A percentile compares a stretch with the other conserved stretches of the same genome.
These are phyloP conservation scores for Hesperophylax magnus DNA, from an alignment of 1,140 invertebrate genomes.

Conservation along the genomic window DNA sequence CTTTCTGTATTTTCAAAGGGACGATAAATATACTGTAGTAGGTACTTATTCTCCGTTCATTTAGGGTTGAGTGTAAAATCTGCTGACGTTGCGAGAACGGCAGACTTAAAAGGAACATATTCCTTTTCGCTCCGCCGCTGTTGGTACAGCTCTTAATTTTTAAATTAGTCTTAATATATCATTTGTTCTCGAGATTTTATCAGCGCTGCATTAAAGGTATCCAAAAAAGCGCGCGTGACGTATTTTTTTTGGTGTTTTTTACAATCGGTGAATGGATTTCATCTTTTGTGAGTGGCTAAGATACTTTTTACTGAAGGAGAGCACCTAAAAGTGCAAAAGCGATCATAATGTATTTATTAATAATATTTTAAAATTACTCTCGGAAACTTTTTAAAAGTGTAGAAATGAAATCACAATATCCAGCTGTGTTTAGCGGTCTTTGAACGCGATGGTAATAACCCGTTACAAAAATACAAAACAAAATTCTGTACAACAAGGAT, in stretches of 20 bases:
- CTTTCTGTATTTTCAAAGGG: not conserved
- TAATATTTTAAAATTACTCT: too few relatives aligned
- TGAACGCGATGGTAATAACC: too few relatives aligned
- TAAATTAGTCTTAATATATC: slow-evolving; percentile 41
- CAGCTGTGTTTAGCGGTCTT: too few relatives aligned
- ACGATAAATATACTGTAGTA: not conserved
- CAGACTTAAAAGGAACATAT: slow-evolving; percentile 12
- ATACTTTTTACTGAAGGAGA: too few relatives aligned
- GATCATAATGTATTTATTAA: too few relatives aligned
- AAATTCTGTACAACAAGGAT: too few relatives aligned
- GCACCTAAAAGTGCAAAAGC: too few relatives aligned
- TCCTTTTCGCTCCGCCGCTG: slow-evolving; percentile 28
- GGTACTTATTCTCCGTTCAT: not conserved
- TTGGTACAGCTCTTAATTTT: slow-evolving; percentile 35
- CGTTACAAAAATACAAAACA: too few relatives aligned
- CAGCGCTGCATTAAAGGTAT: slow-evolving; percentile 24
- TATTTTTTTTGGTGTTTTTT: slow-evolving; percentile 7
- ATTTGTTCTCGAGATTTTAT: slow-evolving; percentile 36
- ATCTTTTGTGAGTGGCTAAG: not conserved
- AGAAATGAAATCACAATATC: too few relatives aligned
- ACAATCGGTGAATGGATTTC: slow-evolving; percentile 19
- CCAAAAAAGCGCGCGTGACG: slow-evolving; percentile 25
- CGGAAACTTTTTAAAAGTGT: too few relatives aligned
- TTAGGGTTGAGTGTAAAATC: slow-evolving; percentile 3
- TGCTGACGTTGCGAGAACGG: slow-evolving; percentile 30